Evolutionary conservation across 2,113 vertebrate genomes (phyloP).

Genomic region (Callaeas wilsoni): DNA sequence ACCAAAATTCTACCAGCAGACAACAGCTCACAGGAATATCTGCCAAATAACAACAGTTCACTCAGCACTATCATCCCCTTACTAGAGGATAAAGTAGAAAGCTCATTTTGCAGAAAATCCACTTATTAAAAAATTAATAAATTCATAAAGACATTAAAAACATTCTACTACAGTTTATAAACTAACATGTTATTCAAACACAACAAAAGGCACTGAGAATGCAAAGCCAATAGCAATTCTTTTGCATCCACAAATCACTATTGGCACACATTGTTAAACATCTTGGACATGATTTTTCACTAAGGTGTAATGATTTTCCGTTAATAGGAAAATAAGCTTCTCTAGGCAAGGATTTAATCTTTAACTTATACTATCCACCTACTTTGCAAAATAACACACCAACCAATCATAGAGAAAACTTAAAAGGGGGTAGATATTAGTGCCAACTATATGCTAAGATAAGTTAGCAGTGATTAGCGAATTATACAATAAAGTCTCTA

Average conservation of each 20-base stretch:
- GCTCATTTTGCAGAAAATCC: neutral
- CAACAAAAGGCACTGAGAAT: neutral
- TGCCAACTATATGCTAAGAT: conserved; percentile 2
- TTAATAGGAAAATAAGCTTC: neutral
- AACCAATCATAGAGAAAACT: neutral
- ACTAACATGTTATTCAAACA: neutral
- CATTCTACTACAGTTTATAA: neutral
- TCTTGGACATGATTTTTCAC: neutral
- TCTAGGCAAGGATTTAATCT: neutral
- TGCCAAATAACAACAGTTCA: neutral
- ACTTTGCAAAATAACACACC: neutral
- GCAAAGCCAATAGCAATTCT: neutral
- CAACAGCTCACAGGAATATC: neutral
- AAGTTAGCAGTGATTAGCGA: conserved; percentile 26
- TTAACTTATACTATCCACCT: neutral
- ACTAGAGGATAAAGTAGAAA: neutral
- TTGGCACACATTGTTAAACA: neutral
- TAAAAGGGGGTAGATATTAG: neutral
- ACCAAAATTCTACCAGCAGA: neutral
- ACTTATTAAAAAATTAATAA: neutral
- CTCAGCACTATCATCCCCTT: neutral
- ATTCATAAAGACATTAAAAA: neutral
- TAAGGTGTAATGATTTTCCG: neutral
- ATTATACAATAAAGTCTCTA: conserved; percentile 27
- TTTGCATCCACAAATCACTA: neutral